Conservation (phyloP, 2,888 invertebrate genomes). For the Tipula lateralis region DNA sequence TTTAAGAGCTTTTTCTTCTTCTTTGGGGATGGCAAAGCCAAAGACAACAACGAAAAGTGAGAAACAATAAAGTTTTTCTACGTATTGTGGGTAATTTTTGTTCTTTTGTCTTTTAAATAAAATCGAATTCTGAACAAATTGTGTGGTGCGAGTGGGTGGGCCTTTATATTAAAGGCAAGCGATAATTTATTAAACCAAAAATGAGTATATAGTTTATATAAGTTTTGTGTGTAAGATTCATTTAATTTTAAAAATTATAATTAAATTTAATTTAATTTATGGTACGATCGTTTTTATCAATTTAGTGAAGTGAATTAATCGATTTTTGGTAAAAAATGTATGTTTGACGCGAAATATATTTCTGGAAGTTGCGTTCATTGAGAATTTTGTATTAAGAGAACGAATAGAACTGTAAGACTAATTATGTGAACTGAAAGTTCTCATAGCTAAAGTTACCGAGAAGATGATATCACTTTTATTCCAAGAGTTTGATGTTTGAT, state of each 20-base stretch:
- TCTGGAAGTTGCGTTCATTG: too few species aligned
- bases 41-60: constrained; percentile 4
- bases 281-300: not conserved
- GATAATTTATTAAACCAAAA: not conserved
- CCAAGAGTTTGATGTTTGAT: too few species aligned
- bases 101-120: not conserved
- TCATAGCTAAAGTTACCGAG: too few species aligned
- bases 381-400: too few species aligned
- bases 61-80: not conserved
- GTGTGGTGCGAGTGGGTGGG: not conserved
- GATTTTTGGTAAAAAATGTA: too few species aligned
- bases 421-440: too few species aligned
- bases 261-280: not conserved
- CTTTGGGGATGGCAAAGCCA: not conserved
- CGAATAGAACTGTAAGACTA: too few species aligned
- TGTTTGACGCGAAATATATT: too few species aligned
- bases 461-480: too few species aligned
- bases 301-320: too few species aligned
- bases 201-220: not conserved
- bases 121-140: not conserved
- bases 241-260: not conserved
- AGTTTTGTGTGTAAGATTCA: not conserved
- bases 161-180: not conserved
- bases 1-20: not conserved
- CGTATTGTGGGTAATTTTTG: not conserved